Evolutionary conservation across 2,113 vertebrate species (phyloP).

Genomic region (Neodon shergylaensis): DNA sequence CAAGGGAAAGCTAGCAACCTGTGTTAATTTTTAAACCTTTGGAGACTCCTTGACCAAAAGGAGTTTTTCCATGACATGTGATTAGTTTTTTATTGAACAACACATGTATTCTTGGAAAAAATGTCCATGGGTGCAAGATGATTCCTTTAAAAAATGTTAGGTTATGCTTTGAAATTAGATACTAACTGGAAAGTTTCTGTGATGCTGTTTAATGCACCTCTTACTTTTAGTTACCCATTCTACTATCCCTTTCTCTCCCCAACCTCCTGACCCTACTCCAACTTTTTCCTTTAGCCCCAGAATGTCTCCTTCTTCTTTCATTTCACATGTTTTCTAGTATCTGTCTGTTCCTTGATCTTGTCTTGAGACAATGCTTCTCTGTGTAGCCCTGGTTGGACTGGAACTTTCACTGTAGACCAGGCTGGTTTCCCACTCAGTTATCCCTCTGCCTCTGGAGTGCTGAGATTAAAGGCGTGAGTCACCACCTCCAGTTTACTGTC

Average conservation of each 20-base stretch:
- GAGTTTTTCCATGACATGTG: too few relatives aligned
- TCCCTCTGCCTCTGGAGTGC: background rate
- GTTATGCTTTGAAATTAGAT: background rate
- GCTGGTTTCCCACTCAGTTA: background rate
- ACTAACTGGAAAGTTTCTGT: background rate
- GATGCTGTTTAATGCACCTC: background rate
- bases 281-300: too few relatives aligned
- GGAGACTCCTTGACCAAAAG: background rate
- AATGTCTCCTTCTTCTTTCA: background rate
- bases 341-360: background rate
- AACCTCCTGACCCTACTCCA: too few relatives aligned
- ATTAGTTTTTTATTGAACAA: background rate
- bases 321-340: background rate
- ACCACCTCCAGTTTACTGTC: too few relatives aligned
- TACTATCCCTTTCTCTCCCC: background rate
- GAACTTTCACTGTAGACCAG: background rate
- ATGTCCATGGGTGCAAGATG: background rate
- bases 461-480: background rate
- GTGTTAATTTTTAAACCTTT: background rate
- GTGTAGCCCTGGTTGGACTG: too few relatives aligned
- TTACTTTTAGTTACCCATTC: background rate
- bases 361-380: background rate
- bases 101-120: rapidly evolving
- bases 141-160: background rate
- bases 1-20: background rate